These are phyloP conservation scores for Nothobranchius furzeri DNA, from an alignment of 2,113 vertebrate species.

Conservation along the genomic window DNA sequence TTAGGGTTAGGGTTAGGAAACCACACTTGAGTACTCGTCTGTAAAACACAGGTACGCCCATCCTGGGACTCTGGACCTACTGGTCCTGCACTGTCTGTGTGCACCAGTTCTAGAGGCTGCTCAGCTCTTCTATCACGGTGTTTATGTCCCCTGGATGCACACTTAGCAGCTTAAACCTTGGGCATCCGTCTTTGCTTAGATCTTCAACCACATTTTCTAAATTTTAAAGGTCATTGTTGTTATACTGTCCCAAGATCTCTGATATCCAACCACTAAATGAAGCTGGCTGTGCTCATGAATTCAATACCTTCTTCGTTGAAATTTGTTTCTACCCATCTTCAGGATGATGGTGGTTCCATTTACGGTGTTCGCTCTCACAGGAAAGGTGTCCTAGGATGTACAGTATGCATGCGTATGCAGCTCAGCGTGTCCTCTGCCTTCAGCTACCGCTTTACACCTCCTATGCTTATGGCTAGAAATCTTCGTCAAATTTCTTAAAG, in stretches of 20 bases:
- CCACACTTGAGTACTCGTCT: not conserved
- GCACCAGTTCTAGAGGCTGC: not conserved
- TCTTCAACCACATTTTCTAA: not conserved
- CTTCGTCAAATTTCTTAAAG: fast-evolving
- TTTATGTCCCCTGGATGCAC: not conserved
- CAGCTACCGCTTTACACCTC: not conserved
- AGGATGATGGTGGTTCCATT: not conserved
- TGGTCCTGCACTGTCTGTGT: not conserved
- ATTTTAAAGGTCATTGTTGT: not conserved
- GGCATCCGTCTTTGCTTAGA: not conserved
- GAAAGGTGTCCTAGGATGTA: conserved; percentile 5
- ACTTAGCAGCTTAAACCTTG: not conserved
- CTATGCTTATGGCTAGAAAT: not conserved
- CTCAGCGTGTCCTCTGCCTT: not conserved
- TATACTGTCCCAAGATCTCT: not conserved
- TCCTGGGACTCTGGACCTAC: not conserved
- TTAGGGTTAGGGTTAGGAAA: not conserved
- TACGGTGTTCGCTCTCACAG: not conserved
- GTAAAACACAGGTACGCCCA: not conserved
- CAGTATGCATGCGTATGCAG: not conserved
- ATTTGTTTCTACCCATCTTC: not conserved
- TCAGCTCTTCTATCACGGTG: not conserved
- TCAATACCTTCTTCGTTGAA: not conserved
- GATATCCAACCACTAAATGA: not conserved
- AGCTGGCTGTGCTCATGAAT: not conserved